These are phyloP conservation scores for Tamandua tetradactyla DNA, from an alignment of 2,797 vertebrate genomes.

Conservation along the genomic window DNA sequence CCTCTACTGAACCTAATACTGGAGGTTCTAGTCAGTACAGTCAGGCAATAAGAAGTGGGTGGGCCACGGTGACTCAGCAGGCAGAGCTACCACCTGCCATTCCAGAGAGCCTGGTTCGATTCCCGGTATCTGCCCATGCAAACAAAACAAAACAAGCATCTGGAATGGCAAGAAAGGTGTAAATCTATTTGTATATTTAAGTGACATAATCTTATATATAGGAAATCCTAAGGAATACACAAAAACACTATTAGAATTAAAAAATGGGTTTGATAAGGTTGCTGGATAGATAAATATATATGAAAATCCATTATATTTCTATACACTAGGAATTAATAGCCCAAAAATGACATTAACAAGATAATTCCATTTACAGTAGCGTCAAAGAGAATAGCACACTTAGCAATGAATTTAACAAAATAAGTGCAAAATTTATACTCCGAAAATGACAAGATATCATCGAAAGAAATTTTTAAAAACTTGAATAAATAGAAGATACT, in stretches of 20 bases:
- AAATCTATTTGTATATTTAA: conserved; percentile 13
- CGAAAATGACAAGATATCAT: not conserved
- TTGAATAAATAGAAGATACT: not conserved
- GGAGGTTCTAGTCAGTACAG: not conserved
- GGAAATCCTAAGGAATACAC: not conserved
- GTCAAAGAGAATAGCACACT: not conserved
- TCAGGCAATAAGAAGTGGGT: not conserved
- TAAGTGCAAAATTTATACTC: not conserved
- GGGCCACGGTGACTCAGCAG: no score
- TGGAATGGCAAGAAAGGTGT: no score
- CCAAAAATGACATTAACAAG: not conserved
- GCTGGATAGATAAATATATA: not conserved
- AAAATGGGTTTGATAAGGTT: not conserved
- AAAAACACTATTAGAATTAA: not conserved
- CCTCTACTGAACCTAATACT: not conserved
- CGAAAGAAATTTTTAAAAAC: not conserved
- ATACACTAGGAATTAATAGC: not conserved
- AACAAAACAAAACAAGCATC: no score
- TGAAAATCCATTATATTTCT: not conserved
- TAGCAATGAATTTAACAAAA: not conserved
- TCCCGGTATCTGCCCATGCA: no score
- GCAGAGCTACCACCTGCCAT: no score
- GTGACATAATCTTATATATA: not conserved
- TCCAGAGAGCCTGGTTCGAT: no score
- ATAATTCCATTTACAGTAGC: not conserved